phyloP scores from a whole-genome alignment of 2,113 vertebrate species.

The Sebastes fasciatus region DNA sequence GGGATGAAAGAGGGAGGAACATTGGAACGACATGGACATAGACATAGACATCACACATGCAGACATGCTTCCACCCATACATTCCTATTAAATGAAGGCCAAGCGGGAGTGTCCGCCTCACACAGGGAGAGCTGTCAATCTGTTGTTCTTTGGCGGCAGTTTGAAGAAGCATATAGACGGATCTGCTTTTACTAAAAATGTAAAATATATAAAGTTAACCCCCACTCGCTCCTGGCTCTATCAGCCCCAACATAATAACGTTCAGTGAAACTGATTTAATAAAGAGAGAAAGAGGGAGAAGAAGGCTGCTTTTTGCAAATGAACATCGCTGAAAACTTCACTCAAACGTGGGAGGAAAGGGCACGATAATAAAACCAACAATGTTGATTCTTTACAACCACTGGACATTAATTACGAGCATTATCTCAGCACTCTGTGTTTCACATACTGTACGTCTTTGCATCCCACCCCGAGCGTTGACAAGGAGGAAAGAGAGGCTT shows the following conservation, averaged over 20 bases:
- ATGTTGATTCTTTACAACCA: not conserved
- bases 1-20: slow-evolving; percentile 60
- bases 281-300: slow-evolving; percentile 13
- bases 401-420: not conserved
- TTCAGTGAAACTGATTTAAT: slow-evolving; percentile 46
- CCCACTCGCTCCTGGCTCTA: slow-evolving; percentile 20
- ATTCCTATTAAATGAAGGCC: slow-evolving; percentile 79
- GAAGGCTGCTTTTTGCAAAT: slow-evolving; percentile 27
- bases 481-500: slow-evolving; percentile 32
- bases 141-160: slow-evolving; percentile 51
- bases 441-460: not conserved
- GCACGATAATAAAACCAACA: slow-evolving; percentile 6
- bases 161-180: slow-evolving; percentile 58
- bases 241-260: slow-evolving; percentile 35
- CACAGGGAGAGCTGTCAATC: slow-evolving; percentile 67
- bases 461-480: slow-evolving; percentile 9
- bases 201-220: slow-evolving; percentile 34
- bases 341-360: not conserved
- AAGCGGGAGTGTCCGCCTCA: slow-evolving; percentile 66
- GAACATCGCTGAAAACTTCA: slow-evolving; percentile 1
- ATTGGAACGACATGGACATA: slow-evolving; percentile 37
- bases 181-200: slow-evolving; percentile 62
- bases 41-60: slow-evolving; percentile 33
- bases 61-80: slow-evolving; percentile 42
- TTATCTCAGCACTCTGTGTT: slow-evolving; percentile 11